A percentile compares a stretch with the other conserved stretches of the same genome.
Evolutionary conservation across 1,140 invertebrate species (phyloP).

Genomic region (Antheraea pernyi): DNA sequence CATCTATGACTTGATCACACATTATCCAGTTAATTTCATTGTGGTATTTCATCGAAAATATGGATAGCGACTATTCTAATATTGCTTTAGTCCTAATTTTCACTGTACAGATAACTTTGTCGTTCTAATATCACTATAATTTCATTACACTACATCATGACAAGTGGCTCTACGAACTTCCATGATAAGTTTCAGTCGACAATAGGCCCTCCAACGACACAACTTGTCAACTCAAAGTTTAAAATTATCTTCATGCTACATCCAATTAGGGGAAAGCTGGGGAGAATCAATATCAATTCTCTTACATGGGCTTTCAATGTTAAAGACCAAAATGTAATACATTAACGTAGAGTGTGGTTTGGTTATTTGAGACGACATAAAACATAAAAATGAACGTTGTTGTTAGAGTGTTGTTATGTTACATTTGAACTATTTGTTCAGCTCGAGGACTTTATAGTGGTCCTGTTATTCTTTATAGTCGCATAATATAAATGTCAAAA

Average conservation of each 20-base stretch:
- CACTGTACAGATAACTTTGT: neutral
- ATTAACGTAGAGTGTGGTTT: neutral
- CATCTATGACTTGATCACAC: no score
- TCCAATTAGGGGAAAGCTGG: neutral
- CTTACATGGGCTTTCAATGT: neutral
- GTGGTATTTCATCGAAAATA: no score
- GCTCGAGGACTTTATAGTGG: no score
- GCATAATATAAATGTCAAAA: no score
- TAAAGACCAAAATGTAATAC: neutral
- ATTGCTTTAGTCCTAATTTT: no score
- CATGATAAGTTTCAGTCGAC: conserved; percentile 1
- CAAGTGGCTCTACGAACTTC: neutral
- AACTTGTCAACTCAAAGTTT: conserved; percentile 4
- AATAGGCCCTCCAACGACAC: conserved; percentile 3
- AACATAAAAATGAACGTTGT: no score
- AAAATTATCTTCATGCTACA: conserved; percentile 3
- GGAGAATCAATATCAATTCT: neutral
- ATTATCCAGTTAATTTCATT: no score
- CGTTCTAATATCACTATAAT: neutral
- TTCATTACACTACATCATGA: conserved; percentile 1
- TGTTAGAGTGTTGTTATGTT: no score
- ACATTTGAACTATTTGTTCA: no score
- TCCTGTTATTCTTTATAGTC: no score
- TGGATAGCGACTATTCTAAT: no score
- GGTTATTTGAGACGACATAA: no score